phyloP scores from a whole-genome alignment of 2,888 invertebrate genomes.

The Mythimna vitellina region DNA sequence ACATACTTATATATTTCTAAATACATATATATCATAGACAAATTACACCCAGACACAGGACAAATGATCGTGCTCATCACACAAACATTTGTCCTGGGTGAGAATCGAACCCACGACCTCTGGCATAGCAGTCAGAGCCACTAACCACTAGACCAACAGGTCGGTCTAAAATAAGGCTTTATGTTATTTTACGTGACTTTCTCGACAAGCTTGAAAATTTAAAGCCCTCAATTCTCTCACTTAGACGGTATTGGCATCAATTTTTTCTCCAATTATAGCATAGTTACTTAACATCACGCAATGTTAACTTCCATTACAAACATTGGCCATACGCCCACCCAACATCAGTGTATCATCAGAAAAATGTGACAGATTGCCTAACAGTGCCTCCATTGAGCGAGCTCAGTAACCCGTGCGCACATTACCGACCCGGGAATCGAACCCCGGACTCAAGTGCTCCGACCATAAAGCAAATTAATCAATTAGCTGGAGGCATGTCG shows the following conservation, averaged over 20 bases:
- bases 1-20: too few species aligned
- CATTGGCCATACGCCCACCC: constrained; percentile 67
- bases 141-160: too few species aligned
- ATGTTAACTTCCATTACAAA: constrained; percentile 71
- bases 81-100: too few species aligned
- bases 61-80: too few species aligned
- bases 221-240: not conserved
- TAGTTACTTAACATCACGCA: constrained; percentile 32
- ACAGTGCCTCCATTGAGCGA: constrained; percentile 82
- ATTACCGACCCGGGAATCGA: constrained; percentile 84
- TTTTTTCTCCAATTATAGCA: not conserved
- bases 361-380: constrained; percentile 89
- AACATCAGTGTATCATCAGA: constrained; percentile 68
- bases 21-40: too few species aligned
- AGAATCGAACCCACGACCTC: too few species aligned
- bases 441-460: constrained; percentile 85
- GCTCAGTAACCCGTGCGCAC: constrained; percentile 83
- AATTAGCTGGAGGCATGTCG: constrained; percentile 90
- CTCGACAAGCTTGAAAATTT: not conserved
- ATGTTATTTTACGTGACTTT: not conserved
- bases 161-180: too few species aligned
- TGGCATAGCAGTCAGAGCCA: too few species aligned
- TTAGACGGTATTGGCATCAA: not conserved
- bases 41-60: too few species aligned
- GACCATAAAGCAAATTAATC: constrained; percentile 91